Evolutionary conservation across 2,888 invertebrate species (phyloP).

Genomic region (Carpatolechia fugitivella): DNA sequence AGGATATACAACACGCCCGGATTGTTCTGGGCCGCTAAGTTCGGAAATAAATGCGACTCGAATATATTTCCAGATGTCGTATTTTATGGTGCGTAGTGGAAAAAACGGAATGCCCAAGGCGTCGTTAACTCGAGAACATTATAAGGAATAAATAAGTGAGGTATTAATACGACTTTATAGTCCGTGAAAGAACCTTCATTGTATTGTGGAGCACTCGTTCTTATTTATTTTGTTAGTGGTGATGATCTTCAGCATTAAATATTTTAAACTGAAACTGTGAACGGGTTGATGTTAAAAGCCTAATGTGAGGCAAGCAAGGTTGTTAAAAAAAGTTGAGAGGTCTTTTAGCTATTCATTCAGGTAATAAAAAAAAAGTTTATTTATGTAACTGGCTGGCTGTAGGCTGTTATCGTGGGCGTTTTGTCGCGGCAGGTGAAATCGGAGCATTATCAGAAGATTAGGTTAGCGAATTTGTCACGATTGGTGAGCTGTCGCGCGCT

Average conservation of each 20-base stretch:
- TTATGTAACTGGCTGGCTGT: background rate
- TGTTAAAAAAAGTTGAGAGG: too few species aligned
- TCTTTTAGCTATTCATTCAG: too few species aligned
- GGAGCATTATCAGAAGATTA: slow-evolving; percentile 63
- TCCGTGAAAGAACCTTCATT: slow-evolving; percentile 73
- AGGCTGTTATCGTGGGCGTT: slow-evolving; percentile 15
- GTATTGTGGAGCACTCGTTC: slow-evolving; percentile 51
- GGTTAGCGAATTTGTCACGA: slow-evolving; percentile 73
- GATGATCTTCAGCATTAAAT: slow-evolving; percentile 48
- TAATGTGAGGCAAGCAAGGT: too few species aligned
- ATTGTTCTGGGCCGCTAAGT: slow-evolving; percentile 43
- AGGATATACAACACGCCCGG: slow-evolving; percentile 37
- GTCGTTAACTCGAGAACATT: slow-evolving; percentile 77
- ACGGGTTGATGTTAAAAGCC: background rate
- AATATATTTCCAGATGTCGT: slow-evolving; percentile 63
- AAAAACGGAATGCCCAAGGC: slow-evolving; percentile 65
- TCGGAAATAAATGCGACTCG: slow-evolving; percentile 53
- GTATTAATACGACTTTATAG: slow-evolving; percentile 74
- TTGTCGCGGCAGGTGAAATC: slow-evolving; percentile 28
- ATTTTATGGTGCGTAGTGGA: slow-evolving; percentile 70
- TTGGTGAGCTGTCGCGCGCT: slow-evolving; percentile 63
- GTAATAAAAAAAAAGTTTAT: too few species aligned
- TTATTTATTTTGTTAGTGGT: slow-evolving; percentile 37
- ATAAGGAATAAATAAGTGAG: slow-evolving; percentile 72
- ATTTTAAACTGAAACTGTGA: slow-evolving; percentile 23